These are phyloP conservation scores for Melanophora roralis DNA, from an alignment of 2,888 invertebrate genomes.

Conservation along the genomic window DNA sequence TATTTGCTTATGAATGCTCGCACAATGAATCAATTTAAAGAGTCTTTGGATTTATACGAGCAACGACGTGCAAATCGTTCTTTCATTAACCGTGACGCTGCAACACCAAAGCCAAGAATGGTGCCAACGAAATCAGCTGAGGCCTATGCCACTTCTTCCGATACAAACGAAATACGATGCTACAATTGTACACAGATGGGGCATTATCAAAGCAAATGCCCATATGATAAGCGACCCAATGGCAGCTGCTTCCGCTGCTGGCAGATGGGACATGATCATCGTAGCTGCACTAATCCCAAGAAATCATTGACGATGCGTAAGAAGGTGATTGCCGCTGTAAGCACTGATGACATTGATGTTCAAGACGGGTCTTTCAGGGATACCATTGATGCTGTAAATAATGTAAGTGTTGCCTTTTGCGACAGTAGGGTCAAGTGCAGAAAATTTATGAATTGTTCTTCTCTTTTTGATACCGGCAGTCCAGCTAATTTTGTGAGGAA, in stretches of 20 bases:
- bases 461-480: slow-evolving; percentile 52
- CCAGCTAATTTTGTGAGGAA: slow-evolving; percentile 36
- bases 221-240: slow-evolving; percentile 22
- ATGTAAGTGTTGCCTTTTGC: slow-evolving; percentile 51
- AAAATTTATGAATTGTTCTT: slow-evolving; percentile 33
- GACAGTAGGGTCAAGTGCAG: slow-evolving; percentile 21
- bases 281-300: slow-evolving; percentile 42
- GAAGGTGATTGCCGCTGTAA: slow-evolving; percentile 1
- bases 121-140: too few species aligned
- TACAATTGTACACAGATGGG: too few species aligned
- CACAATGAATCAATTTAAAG: too few species aligned
- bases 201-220: slow-evolving; percentile 49
- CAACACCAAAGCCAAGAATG: too few species aligned
- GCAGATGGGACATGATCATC: slow-evolving; percentile 36
- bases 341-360: neutral
- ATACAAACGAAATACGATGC: too few species aligned
- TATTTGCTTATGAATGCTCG: too few species aligned
- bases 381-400: slow-evolving; percentile 22
- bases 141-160: too few species aligned
- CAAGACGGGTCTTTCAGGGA: neutral
- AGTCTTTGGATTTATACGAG: too few species aligned
- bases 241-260: slow-evolving; percentile 51
- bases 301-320: slow-evolving; percentile 11
- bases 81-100: too few species aligned
- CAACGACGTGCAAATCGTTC: too few species aligned